phyloP scores from a whole-genome alignment of 2,797 vertebrate genomes.

The Acrossocheilus fasciatus region DNA sequence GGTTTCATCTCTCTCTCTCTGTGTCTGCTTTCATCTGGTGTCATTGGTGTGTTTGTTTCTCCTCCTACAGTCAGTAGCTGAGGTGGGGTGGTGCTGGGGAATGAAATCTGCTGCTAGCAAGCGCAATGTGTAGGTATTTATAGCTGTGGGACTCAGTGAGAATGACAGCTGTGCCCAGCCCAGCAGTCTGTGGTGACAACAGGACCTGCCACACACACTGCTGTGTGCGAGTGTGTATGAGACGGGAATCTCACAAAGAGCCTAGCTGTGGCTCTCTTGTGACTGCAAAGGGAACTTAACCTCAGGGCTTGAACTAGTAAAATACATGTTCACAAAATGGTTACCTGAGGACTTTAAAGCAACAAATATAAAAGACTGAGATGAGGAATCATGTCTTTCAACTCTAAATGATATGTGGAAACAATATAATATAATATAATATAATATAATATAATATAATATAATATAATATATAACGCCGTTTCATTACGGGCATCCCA shows the following conservation, averaged over 20 bases:
- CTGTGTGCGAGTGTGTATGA: background rate
- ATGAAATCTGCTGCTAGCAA: slow-evolving; percentile 45
- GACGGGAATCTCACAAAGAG: slow-evolving; percentile 21
- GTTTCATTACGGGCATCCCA: too few relatives aligned
- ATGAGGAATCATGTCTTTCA: background rate
- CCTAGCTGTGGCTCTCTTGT: slow-evolving; percentile 18
- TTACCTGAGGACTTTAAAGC: background rate
- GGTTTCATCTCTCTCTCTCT: slow-evolving; percentile 9
- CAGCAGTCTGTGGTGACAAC: slow-evolving; percentile 53
- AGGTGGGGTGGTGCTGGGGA: slow-evolving; percentile 40
- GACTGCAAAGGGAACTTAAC: slow-evolving; percentile 16
- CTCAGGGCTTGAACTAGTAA: background rate
- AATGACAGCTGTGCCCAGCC: slow-evolving; percentile 63
- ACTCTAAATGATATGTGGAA: background rate
- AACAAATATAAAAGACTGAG: slow-evolving; percentile 1
- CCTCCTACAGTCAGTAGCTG: slow-evolving; percentile 37
- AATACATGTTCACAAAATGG: background rate
- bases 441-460: too few relatives aligned
- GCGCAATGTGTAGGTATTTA: slow-evolving; percentile 58
- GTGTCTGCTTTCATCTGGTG: slow-evolving; percentile 27
- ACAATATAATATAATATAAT: background rate
- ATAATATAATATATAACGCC: background rate
- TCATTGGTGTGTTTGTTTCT: slow-evolving; percentile 43
- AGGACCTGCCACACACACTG: slow-evolving; percentile 45
- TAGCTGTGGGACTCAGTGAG: slow-evolving; percentile 55